Conservation (phyloP, 2,797 vertebrate genomes). For the Nannoperca obscura region DNA sequence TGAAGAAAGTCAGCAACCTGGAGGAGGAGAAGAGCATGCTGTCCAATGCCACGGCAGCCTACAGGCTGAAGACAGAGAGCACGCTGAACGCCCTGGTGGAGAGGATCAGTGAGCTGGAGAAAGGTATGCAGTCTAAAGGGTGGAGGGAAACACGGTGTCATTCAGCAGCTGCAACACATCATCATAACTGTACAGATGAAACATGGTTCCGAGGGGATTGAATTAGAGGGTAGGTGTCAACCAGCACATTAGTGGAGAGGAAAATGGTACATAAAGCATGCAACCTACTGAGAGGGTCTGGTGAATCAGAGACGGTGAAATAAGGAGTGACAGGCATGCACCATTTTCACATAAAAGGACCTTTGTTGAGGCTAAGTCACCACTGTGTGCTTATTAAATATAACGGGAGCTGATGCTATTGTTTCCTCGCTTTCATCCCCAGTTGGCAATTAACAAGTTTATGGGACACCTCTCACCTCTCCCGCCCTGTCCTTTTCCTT, state of each 20-base stretch:
- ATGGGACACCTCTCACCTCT: not conserved
- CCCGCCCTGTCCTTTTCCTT: not conserved
- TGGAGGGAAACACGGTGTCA: not conserved
- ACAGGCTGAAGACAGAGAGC: slow-evolving; percentile 93
- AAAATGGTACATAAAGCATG: not conserved
- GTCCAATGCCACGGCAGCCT: slow-evolving; percentile 94
- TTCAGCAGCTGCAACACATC: not conserved
- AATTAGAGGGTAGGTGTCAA: not conserved
- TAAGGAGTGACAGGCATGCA: not conserved
- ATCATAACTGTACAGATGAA: not conserved
- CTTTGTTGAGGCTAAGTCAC: not conserved
- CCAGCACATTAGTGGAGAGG: not conserved
- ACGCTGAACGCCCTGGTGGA: slow-evolving; percentile 92
- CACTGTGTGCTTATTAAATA: not conserved
- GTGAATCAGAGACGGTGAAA: slow-evolving; percentile 38
- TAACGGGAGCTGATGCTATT: not conserved
- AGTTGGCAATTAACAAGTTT: not conserved
- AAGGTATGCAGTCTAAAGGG: slow-evolving; percentile 83
- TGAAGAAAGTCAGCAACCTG: slow-evolving; percentile 93
- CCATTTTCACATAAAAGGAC: slow-evolving; percentile 2
- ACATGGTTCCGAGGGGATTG: not conserved
- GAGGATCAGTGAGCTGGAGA: slow-evolving; percentile 94
- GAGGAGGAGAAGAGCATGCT: slow-evolving; percentile 95
- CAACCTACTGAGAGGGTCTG: slow-evolving; percentile 1
- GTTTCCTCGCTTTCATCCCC: not conserved